Conservation (phyloP, 2,797 vertebrate genomes). For the Scyliorhinus canicula region DNA sequence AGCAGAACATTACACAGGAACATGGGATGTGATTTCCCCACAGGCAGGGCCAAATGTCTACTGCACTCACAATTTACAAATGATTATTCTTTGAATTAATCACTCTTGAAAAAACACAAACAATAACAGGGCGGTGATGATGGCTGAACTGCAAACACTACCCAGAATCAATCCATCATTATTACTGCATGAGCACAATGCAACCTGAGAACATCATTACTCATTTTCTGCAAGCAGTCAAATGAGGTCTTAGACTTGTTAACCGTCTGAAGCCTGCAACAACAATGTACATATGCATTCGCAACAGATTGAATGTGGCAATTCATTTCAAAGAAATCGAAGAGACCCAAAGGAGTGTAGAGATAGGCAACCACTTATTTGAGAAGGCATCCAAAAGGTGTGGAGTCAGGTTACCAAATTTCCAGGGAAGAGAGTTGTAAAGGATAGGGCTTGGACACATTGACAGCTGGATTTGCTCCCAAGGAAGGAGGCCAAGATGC, state of each 20-base stretch:
- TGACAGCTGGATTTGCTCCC: neutral
- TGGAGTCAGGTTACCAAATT: neutral
- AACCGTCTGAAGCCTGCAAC: neutral
- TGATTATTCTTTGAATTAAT: conserved; percentile 72
- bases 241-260: neutral
- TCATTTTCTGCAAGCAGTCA: conserved; percentile 48
- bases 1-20: conserved; percentile 47
- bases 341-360: neutral
- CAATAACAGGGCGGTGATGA: conserved; percentile 57
- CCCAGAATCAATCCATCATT: conserved; percentile 60
- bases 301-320: neutral
- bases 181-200: conserved; percentile 54
- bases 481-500: neutral
- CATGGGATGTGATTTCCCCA: conserved; percentile 55
- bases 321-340: neutral
- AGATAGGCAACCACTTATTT: neutral
- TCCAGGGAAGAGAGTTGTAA: neutral
- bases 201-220: conserved; percentile 61
- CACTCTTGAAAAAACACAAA: conserved; percentile 67
- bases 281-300: neutral
- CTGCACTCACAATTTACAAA: conserved; percentile 63
- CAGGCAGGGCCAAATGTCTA: conserved; percentile 62
- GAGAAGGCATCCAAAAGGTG: neutral
- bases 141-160: conserved; percentile 48
- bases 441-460: too few relatives aligned